Percentiles rank a stretch among this genome's conserved stretches.
phyloP scores from a whole-genome alignment of 2,888 invertebrate species.

The Nineta flava region DNA sequence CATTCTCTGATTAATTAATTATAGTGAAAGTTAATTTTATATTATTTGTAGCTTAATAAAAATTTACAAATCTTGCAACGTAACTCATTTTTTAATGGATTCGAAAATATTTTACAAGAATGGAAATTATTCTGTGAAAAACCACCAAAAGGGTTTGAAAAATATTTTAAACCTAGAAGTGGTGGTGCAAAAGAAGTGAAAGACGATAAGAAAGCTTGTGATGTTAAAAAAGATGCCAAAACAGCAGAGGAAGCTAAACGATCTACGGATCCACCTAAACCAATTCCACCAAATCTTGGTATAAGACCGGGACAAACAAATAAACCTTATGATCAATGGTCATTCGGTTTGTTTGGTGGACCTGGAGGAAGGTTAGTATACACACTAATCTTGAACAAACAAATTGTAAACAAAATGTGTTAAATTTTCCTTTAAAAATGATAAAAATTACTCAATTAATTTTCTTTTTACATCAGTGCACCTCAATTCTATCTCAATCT shows the following conservation, averaged over 20 bases:
- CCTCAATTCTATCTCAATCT: too few relatives aligned
- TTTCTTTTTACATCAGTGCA: too few relatives aligned
- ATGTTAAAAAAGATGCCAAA: slow-evolving; percentile 23
- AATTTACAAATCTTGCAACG: slow-evolving; percentile 1
- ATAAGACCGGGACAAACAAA: slow-evolving; percentile 19
- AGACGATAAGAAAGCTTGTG: slow-evolving; percentile 18
- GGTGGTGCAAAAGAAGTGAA: slow-evolving; percentile 23
- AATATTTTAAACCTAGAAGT: slow-evolving; percentile 59
- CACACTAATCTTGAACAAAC: not conserved
- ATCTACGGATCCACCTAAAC: slow-evolving; percentile 25
- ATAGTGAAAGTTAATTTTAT: not conserved
- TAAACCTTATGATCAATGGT: slow-evolving; percentile 32
- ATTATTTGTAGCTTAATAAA: slow-evolving; percentile 1
- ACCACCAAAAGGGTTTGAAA: slow-evolving; percentile 87
- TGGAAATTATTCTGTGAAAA: slow-evolving; percentile 54
- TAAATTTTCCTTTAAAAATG: too few relatives aligned
- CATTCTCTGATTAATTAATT: not conserved
- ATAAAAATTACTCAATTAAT: too few relatives aligned
- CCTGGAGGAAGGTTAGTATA: slow-evolving; percentile 25
- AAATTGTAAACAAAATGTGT: too few relatives aligned
- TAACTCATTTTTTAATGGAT: not conserved
- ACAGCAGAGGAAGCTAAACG: slow-evolving; percentile 20
- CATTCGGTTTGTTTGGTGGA: slow-evolving; percentile 33
- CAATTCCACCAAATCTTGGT: slow-evolving; percentile 27
- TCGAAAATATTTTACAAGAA: slow-evolving; percentile 19